These are phyloP conservation scores for Eupithecia centaureata DNA, from an alignment of 2,888 invertebrate genomes.

Conservation along the genomic window DNA sequence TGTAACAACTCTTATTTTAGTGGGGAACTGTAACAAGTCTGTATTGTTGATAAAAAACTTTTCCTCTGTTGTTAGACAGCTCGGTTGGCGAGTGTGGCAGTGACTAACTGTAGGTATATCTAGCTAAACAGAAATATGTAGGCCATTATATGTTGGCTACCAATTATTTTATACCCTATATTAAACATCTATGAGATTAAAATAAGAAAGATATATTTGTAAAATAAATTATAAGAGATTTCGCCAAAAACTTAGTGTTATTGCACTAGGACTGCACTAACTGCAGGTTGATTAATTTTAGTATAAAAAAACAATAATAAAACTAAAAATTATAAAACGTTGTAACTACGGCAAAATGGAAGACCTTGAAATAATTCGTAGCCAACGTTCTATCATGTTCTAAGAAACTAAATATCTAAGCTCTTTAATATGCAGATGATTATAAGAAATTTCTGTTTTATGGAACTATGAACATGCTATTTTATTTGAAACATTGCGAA, in stretches of 20 bases:
- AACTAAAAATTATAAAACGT: constrained; percentile 43
- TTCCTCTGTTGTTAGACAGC: constrained; percentile 63
- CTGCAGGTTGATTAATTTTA: constrained; percentile 62
- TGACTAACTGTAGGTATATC: constrained; percentile 58
- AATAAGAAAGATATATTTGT: constrained; percentile 58
- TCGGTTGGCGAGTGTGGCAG: constrained; percentile 82
- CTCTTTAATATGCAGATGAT: constrained; percentile 61
- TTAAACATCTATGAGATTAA: constrained; percentile 45
- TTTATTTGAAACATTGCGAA: constrained; percentile 40
- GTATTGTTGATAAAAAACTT: constrained; percentile 73
- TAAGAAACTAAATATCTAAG: constrained; percentile 65
- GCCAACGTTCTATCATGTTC: constrained; percentile 69
- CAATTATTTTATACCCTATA: constrained; percentile 72
- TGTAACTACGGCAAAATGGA: constrained; percentile 70
- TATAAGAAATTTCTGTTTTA: constrained; percentile 31
- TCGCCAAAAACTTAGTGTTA: constrained; percentile 70
- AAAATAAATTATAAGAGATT: constrained; percentile 68
- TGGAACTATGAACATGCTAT: constrained; percentile 39
- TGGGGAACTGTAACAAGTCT: constrained; percentile 82
- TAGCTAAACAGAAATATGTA: constrained; percentile 65
- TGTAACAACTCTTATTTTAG: constrained; percentile 83
- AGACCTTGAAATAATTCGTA: constrained; percentile 83
- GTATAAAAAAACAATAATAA: constrained; percentile 42
- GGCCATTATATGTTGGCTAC: constrained; percentile 81
- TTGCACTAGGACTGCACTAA: constrained; percentile 76